phyloP scores from a whole-genome alignment of 30 jellyfish, hydroid and myxozoan genomes.

The Aurelia sp. region DNA sequence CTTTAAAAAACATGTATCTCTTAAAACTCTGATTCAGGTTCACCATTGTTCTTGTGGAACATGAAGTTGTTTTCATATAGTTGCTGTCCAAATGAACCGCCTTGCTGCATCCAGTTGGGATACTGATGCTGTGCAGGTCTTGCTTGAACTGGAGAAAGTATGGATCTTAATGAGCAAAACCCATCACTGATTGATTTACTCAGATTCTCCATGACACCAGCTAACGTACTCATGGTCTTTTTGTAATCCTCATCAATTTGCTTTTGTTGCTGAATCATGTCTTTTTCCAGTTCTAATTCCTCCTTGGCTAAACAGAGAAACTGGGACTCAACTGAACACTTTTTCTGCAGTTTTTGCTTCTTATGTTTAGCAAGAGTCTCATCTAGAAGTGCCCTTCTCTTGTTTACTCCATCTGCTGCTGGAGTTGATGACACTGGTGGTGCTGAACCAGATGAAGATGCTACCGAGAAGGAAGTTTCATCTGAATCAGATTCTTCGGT shows the following conservation, averaged over 20 bases:
- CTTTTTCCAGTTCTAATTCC: too few species aligned
- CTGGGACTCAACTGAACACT: neutral
- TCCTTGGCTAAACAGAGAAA: too few species aligned
- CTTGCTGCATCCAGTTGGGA: too few species aligned
- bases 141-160: too few species aligned
- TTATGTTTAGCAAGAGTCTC: constrained; percentile 13
- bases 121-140: too few species aligned
- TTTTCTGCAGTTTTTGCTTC: neutral
- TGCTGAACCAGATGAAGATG: constrained; percentile 17
- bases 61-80: too few species aligned
- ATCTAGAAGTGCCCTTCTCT: constrained; percentile 43
- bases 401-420: constrained; percentile 26
- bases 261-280: too few species aligned
- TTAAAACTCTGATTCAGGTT: too few species aligned
- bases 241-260: neutral
- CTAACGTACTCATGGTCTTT: neutral
- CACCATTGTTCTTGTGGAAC: too few species aligned
- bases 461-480: neutral
- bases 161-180: neutral
- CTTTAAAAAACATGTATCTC: too few species aligned
- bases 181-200: constrained; percentile 17
- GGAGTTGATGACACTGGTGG: constrained; percentile 18
- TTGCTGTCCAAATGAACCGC: too few species aligned
- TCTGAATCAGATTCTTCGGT: constrained; percentile 37
- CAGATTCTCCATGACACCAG: constrained; percentile 18